Evolutionary conservation across 64 coral and sea anemone species (phyloP), one percentile per base, ranked within the genome.

Genomic region (Cladopsammia gracilis): DNA sequence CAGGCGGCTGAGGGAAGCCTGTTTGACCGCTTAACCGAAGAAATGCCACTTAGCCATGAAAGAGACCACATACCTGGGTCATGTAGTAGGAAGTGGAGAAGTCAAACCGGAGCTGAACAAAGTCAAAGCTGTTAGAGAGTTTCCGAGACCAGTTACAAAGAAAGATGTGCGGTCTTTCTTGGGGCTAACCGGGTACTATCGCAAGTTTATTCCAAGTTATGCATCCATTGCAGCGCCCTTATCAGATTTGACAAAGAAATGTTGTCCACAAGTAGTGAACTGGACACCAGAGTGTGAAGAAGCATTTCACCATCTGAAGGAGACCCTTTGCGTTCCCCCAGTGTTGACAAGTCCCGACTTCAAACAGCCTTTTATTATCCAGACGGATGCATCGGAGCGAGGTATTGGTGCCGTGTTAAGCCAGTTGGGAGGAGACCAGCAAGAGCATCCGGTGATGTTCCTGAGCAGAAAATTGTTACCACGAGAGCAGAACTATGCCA

Each of bases 341-440:
- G 64, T 91, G 19, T 48, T 82, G 6, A 80, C 16, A 7, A 24
- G 10, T 10, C 89, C 89, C 9, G 65, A 83, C 23, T 67, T 68
- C 16, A 42, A 71, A 44, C 1, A 50, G 12, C 45, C 44, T 59
- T 90, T 90, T 22, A 5, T 90, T 10, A 12, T 90, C 1, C 89
- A 90, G 26, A 90, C 89, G 5, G 89, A 90, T 50, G 65, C 77
- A 6, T 91, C 62, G 8, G 64, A 81, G 7, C 52, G n/a, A 70
- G 89, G 48, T 13, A 24, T 82, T 9, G 77, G 75, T 26, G 75
- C 23, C n/a, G 15, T 85, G 7, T 45, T 12, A 3, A 83, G 79
- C 42, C 77, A 81, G 77, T 58, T 57, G 6, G 77, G 46, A 44
- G 58, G 65, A 9, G 62, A 85, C 4, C 20, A 64, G 1, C 19